Base-by-base conservation (phyloP, 2,113 vertebrate species). In the Fukomys damarensis region DNA sequence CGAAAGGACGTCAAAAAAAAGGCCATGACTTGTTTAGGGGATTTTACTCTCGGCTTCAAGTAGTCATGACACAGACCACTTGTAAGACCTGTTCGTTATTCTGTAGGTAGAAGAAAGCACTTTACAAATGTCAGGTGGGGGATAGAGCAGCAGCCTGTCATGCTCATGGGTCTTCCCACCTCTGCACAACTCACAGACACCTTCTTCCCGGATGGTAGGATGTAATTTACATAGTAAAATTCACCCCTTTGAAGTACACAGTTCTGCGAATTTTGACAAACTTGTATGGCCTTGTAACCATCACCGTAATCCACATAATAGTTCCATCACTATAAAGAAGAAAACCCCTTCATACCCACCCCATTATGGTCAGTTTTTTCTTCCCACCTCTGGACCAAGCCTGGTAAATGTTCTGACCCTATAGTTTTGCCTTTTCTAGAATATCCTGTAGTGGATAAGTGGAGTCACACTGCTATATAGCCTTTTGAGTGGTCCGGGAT, bases 1-100 rank as follows among this genome's bases (percentile, higher is more conserved):
- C 95, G 63, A 77, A 16, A 96, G 85, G 46, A 41, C 14, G 0
- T 96, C 89, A 79, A 28, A n/a, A n/a, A n/a, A n/a, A n/a, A 96
- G 94, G 68, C 63, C 41, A 77, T 56, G 43, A 85, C 81, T 93
- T 76, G 19, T 90, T 54, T 24, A 77, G 54, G 76, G 59, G 68
- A 74, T 49, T 92, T 96, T 46, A 24, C 70, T 95, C 89, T 65
- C 59, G 74, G 49, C 43, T 35, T 19, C 32, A 70, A 59, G 70
- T 46, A 61, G 65, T 54, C 41, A 85, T 65, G 88, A 80, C 54
- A 46, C 32, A 70, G 46, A 72, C 65, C 7, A 1, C 66, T 66
- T 92, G 30, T 52, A 10, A 56, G 68, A 52, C 32, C 72, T 41
- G 14, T n/a, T 87, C 13, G 2, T 30, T 16, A 7, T 11, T 16